Percentiles rank a stretch among this genome's conserved stretches.
These are phyloP conservation scores for Petrophora chlorosata DNA, from an alignment of 2,888 invertebrate species.

Conservation along the genomic window DNA sequence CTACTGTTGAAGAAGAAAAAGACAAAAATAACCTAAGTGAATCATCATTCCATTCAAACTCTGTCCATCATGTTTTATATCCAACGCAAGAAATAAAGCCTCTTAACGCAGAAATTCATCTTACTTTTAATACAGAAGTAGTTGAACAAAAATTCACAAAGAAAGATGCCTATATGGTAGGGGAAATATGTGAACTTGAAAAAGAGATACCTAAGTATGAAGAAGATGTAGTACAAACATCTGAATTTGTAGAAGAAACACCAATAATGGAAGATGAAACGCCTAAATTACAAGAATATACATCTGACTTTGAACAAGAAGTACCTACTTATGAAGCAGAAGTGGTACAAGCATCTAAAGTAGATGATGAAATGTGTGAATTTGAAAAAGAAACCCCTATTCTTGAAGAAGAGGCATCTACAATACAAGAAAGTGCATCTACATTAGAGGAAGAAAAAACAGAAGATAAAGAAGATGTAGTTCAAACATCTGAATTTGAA, in stretches of 20 bases:
- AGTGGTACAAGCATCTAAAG: neutral
- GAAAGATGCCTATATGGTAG: conserved; percentile 14
- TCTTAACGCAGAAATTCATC: conserved; percentile 42
- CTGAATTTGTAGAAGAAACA: conserved; percentile 1
- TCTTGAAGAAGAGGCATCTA: neutral
- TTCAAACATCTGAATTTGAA: neutral
- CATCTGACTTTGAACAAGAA: neutral
- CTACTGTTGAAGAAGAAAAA: conserved; percentile 29
- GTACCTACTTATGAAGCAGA: neutral
- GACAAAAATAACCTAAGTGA: conserved; percentile 26
- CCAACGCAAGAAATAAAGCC: conserved; percentile 67
- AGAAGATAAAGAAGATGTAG: neutral
- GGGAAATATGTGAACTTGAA: neutral
- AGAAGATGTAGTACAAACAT: neutral
- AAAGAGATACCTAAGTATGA: conserved; percentile 9
- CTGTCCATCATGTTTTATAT: conserved; percentile 55
- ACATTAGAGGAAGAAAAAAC: neutral
- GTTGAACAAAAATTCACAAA: conserved; percentile 16
- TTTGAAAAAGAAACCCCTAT: neutral
- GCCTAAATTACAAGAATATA: neutral
- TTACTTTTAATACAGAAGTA: conserved; percentile 4
- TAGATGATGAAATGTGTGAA: neutral
- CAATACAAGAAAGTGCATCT: no score
- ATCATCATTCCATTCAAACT: conserved; percentile 15
- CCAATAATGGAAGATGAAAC: neutral